Evolutionary conservation across 2,888 invertebrate species (phyloP), one percentile per base, ranked within the genome.

Genomic region (Allophyes oxyacanthae): DNA sequence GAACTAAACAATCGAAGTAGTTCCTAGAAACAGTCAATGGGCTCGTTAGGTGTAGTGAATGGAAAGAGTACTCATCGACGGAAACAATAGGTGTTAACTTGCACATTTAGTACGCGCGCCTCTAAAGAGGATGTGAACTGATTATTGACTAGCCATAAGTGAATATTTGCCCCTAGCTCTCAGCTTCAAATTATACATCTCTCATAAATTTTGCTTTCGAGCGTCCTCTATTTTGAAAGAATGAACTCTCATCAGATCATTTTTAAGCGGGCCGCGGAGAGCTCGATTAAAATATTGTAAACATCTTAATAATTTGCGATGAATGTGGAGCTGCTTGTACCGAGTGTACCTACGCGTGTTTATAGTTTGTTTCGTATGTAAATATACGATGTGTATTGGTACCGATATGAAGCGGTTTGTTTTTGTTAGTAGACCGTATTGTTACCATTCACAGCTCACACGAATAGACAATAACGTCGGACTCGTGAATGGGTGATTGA

Each of bases 1-100:
- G 88, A 87, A 88, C 70, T 61, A 75, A 84, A 88, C 87, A 87
- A 89, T 89, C 76, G 85, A 58, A 69, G 77, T 76, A 68, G 68
- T 89, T 90, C 87, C 79, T 84, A 84, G 89, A 89, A 89, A 59
- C 75, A 49, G 64, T 79, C 77, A 82, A 82, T 81, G 78, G 72
- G 67, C 74, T 81, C 75, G 79, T 81, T 74, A 75, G 81, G 79
- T 77, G 79, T 77, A 70, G 75, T 81, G 84, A 84, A 86, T 84
- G 80, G 79, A 79, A 79, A 83, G 78, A 81, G 79, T 80, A 82
- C 80, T 80, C 81, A 78, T 80, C 84, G 75, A 60, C 77, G 82
- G 81, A 86, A 86, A 89, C 87, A 88, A 89, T 88, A 82, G 85
- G 83, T 83, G 84, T 78, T 87, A 87, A 88, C 86, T 79, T 83